Base-by-base conservation (phyloP, 2,888 invertebrate species). In the Idaea aversata region DNA sequence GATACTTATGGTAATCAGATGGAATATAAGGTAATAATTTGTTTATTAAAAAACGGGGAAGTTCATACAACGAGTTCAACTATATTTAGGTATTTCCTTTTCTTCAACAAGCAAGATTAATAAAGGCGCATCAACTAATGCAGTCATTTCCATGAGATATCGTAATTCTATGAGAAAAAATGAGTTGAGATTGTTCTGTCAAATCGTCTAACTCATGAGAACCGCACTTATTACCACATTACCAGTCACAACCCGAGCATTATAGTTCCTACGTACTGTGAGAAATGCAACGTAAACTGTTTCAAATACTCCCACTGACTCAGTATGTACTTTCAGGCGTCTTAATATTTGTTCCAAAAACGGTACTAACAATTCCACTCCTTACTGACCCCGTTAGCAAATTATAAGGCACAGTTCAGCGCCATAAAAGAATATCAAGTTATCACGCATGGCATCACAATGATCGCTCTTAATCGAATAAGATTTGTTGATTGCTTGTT, bases 171-270 rank as follows among this genome's bases (percentile, higher is more conserved):
- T 87, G 88, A 83, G 88, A 90, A 89, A 25, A 83, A 85, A 81
- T 77, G 72, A 77, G 75, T 80, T 85, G 82, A n/a, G n/a, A 90
- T 90, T 88, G 88, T 88, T 87, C 83, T 79, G 79, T 84, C 84
- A 84, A 86, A 84, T 77, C 74, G 77, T 78, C 73, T 75, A 72
- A 69, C 75, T 80, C 83, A 82, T 88, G 87, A 83, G 88, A 88
- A 88, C 81, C 71, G 67, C 74, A 75, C 83, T 80, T 83, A 83
- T 86, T 86, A 83, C 77, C 74, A 69, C 70, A 83, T 86, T 86
- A 83, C 77, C 74, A 69, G 69, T 72, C 72, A 74, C 74, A 77
- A 75, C 75, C 70, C 65, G 59, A 68, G 72, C 70, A 75, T 75
- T 76, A 73, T 74, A 74, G 66, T 65, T 63, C 38, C 61, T 67